Evolutionary conservation across 1,140 invertebrate species (phyloP).

Genomic region (Saxidomus purpurata): DNA sequence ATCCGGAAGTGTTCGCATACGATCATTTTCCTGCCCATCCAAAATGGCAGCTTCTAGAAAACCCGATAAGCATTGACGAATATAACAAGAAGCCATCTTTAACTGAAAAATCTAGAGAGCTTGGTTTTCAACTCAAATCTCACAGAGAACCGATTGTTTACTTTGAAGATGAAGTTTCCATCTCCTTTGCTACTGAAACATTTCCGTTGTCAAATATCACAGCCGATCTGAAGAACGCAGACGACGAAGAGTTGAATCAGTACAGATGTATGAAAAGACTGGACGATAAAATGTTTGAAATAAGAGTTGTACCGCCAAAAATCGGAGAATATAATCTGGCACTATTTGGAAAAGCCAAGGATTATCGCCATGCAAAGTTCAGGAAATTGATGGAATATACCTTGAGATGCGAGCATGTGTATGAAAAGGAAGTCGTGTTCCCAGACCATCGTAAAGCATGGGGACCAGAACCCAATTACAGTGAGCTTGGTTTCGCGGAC

Average conservation of each 20-base stretch:
- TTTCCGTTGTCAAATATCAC: constrained; percentile 57
- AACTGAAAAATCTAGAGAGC: constrained; percentile 57
- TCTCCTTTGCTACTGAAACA: constrained; percentile 48
- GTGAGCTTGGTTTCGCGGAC: constrained; percentile 67
- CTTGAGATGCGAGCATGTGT: constrained; percentile 51
- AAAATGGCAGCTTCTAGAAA: constrained; percentile 73
- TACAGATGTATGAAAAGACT: constrained; percentile 47
- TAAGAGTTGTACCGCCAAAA: constrained; percentile 56
- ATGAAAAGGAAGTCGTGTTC: not conserved
- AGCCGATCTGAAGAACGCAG: constrained; percentile 37
- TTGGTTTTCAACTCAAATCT: constrained; percentile 52
- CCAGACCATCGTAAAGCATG: constrained; percentile 58
- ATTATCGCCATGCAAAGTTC: constrained; percentile 47
- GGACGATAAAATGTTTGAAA: constrained; percentile 48
- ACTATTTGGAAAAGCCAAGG: constrained; percentile 58
- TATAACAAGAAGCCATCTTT: constrained; percentile 64
- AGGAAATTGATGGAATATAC: constrained; percentile 62
- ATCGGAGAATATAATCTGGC: constrained; percentile 44
- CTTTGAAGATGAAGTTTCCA: constrained; percentile 61
- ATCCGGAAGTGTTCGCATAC: constrained; percentile 86
- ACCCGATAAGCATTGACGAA: constrained; percentile 54
- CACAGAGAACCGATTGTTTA: constrained; percentile 57
- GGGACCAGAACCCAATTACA: constrained; percentile 58
- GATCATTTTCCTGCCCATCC: constrained; percentile 86
- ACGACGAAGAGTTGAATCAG: constrained; percentile 36